A percentile compares a stretch with the other conserved stretches of the same genome.
phyloP scores from a whole-genome alignment of 2,113 vertebrate species.

The Girardinichthys multiradiatus region DNA sequence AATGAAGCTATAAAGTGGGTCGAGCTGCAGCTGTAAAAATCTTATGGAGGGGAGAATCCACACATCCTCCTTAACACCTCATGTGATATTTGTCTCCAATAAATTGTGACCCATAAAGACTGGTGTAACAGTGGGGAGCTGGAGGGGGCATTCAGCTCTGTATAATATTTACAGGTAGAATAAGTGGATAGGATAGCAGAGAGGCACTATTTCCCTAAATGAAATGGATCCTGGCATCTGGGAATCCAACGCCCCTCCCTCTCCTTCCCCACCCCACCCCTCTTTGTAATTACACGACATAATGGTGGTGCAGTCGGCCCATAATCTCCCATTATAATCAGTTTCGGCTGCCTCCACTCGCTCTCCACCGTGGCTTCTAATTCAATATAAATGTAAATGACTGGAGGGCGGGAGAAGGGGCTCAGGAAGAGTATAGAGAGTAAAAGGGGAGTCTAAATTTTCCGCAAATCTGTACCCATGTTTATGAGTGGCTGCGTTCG shows the following conservation, averaged over 20 bases:
- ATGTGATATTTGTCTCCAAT: constrained; percentile 53
- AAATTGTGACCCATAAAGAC: constrained; percentile 53
- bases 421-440: constrained; percentile 49
- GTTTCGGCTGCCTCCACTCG: constrained; percentile 70
- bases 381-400: constrained; percentile 83
- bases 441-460: constrained; percentile 55
- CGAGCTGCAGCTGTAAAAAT: constrained; percentile 21
- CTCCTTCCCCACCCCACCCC: constrained; percentile 3
- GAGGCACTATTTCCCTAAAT: constrained; percentile 65
- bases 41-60: constrained; percentile 8
- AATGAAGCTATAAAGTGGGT: constrained; percentile 41
- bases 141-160: constrained; percentile 12
- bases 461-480: constrained; percentile 36
- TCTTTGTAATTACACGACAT: constrained; percentile 76
- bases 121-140: constrained; percentile 11
- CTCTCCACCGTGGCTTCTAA: constrained; percentile 70
- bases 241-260: constrained; percentile 32
- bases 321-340: constrained; percentile 78
- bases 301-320: constrained; percentile 71
- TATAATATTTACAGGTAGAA: constrained; percentile 62
- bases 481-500: neutral
- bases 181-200: constrained; percentile 37
- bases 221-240: constrained; percentile 67
- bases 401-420: constrained; percentile 29
- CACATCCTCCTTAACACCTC: constrained; percentile 29